phyloP scores from a whole-genome alignment of 2,113 vertebrate species.

The Papio anubis region DNA sequence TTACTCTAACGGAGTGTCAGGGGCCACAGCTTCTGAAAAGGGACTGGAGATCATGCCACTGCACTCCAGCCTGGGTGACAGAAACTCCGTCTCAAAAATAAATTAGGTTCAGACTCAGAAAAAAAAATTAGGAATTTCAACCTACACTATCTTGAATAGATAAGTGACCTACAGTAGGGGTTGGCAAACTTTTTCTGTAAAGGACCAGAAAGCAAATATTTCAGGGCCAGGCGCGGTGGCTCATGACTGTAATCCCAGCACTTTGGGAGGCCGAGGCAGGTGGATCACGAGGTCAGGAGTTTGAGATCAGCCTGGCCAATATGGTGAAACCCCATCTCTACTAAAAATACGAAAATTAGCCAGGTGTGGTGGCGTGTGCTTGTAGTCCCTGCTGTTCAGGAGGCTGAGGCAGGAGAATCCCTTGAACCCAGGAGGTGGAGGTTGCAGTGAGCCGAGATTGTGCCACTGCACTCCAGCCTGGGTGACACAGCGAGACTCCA shows the following conservation, averaged over 20 bases:
- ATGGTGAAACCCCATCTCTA: too few species aligned
- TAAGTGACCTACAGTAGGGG: background rate
- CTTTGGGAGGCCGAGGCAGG: too few species aligned
- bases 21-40: background rate
- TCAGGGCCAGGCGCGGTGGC: background rate
- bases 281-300: too few species aligned
- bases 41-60: background rate
- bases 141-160: background rate
- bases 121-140: background rate
- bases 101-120: background rate
- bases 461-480: too few species aligned
- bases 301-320: too few species aligned
- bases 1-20: rapidly evolving
- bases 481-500: too few species aligned
- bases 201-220: background rate
- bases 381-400: too few species aligned
- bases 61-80: background rate
- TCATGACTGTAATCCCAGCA: too few species aligned
- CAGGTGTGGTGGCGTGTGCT: rapidly evolving
- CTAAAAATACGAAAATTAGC: too few species aligned
- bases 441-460: too few species aligned
- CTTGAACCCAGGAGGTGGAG: too few species aligned
- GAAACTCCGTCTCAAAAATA: background rate
- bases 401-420: too few species aligned
- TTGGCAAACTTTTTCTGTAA: background rate